Evolutionary conservation across 35 echinoderm and acorn worm genomes (phyloP).

Genomic region (Strongylocentrotus purpuratus): DNA sequence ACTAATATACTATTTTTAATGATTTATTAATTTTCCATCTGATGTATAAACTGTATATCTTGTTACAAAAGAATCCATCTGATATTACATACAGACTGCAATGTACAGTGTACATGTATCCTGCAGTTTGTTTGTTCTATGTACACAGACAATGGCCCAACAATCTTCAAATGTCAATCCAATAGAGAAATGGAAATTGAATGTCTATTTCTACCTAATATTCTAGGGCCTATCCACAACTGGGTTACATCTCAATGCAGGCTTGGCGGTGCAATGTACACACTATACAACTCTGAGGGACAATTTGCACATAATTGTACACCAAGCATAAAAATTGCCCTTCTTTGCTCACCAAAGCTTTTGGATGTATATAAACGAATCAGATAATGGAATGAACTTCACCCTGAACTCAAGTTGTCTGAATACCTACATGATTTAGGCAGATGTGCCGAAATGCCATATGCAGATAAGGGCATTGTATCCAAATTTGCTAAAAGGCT

Average conservation of each 20-base stretch:
- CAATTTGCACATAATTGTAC: neutral
- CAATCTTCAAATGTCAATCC: constrained; percentile 1
- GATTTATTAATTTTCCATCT: neutral
- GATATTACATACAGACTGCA: too few species aligned
- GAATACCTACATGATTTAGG: neutral
- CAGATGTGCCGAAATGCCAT: neutral
- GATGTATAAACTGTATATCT: neutral
- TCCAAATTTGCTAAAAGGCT: neutral
- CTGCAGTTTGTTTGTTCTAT: neutral
- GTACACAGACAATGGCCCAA: neutral
- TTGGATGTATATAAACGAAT: neutral
- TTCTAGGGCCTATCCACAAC: neutral
- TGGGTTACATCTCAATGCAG: neutral
- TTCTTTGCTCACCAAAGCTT: neutral
- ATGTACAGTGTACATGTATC: too few species aligned
- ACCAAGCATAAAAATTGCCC: constrained; percentile 9
- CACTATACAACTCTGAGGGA: neutral
- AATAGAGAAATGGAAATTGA: constrained; percentile 4
- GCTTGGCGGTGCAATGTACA: neutral
- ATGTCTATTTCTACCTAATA: neutral
- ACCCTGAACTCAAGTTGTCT: neutral
- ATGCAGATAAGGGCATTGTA: neutral
- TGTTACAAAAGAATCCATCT: neutral
- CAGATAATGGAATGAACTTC: constrained; percentile 10
- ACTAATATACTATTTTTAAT: too few species aligned